Evolutionary conservation across 2,113 vertebrate genomes (phyloP), one percentile per base, ranked within the genome.

Genomic region (Aphyosemion australe): DNA sequence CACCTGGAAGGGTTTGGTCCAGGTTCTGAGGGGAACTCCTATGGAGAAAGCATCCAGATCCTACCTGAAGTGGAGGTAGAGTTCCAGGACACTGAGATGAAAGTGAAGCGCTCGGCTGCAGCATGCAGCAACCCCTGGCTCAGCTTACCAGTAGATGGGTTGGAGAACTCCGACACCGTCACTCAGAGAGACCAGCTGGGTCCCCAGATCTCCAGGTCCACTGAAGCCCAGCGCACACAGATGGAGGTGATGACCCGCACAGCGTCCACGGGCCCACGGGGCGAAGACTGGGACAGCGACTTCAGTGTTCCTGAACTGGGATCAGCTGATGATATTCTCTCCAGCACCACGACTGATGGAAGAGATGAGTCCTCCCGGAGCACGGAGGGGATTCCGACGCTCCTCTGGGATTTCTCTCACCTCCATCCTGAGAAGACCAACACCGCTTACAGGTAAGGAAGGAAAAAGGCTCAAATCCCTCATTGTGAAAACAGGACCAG

Each of bases 91-190:
- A n/a, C n/a, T 53, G 89, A 91, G 73, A 90, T 93, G 20, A 87
- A 82, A 42, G 89, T 92, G 13, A 88, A 80, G 48, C 80, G 86
- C 9, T 84, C 86, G 0, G 82, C 87, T 2, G 78, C 82, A 0
- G 53, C 71, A 8, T 77, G 89, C 12, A 76, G 10, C 31, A 94
- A 94, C 62, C 90, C 91, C 0, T 93, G 92, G 92, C 86, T 93
- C 0, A 91, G 92, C 75, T 61, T 93, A 13, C 91, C 90, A 0
- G 69, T 90, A 8, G 90, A 92, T 0, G 78, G 92, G 47, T 72
- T 93, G 65, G 90, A 88, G 45, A 90, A 86, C 16, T 87, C 81
- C 0, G 91, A 92, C 68, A 89, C 85, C 0, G 90, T 93, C 31
- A 91, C 86, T 0, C 89, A 79, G 5, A 60, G 4, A 12, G 52